A percentile compares a stretch with the other conserved stretches of the same genome.
phyloP scores from a whole-genome alignment of 1,140 invertebrate species.

The Mycetomoellerius zeteki region DNA sequence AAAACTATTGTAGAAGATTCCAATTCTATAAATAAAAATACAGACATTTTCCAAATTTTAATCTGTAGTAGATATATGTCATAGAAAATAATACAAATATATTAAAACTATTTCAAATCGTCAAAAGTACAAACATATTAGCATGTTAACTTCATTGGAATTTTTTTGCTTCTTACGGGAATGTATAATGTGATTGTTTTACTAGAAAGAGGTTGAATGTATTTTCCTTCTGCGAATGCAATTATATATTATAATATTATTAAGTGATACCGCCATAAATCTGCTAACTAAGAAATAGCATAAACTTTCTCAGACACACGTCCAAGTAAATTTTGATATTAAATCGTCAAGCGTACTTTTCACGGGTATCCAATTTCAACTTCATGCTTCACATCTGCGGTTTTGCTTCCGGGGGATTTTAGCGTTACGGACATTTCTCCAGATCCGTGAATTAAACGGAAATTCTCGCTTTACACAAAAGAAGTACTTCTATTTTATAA shows the following conservation, averaged over 20 bases:
- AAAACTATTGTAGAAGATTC: neutral
- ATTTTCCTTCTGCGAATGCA: conserved; percentile 19
- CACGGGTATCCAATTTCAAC: conserved; percentile 49
- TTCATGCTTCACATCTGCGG: conserved; percentile 72
- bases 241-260: conserved; percentile 22
- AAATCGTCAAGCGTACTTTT: conserved; percentile 22
- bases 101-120: neutral
- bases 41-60: neutral
- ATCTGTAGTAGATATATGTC: neutral
- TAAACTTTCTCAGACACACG: conserved; percentile 18
- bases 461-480: conserved; percentile 26
- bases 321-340: conserved; percentile 43
- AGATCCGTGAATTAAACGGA: conserved; percentile 3
- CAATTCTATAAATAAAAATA: neutral
- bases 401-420: conserved; percentile 73
- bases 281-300: neutral
- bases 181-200: conserved; percentile 16
- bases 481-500: neutral
- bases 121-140: neutral
- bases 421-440: neutral
- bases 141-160: neutral
- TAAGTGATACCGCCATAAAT: conserved; percentile 10
- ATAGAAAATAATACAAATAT: neutral
- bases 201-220: conserved; percentile 25
- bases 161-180: conserved; percentile 9